A percentile compares a stretch with the other conserved stretches of the same genome.
Evolutionary conservation across 2,113 vertebrate species (phyloP).

Genomic region (Austrofundulus limnaeus): DNA sequence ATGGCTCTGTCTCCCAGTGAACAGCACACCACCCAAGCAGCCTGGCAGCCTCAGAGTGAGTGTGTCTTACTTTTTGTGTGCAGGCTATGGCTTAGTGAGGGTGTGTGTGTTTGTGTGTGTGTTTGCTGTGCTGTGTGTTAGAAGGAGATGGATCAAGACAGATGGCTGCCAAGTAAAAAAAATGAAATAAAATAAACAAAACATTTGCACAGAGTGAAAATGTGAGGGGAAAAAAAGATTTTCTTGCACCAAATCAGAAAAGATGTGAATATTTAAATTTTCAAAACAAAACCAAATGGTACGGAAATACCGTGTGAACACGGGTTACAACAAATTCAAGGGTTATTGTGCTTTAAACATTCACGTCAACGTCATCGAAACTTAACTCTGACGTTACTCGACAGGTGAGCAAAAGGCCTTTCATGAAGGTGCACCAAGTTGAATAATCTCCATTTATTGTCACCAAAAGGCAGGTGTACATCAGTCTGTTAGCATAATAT

Average conservation of each 20-base stretch:
- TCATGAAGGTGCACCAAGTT: constrained; percentile 52
- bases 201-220: constrained; percentile 13
- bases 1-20: constrained; percentile 79
- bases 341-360: too few species aligned
- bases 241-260: constrained; percentile 5
- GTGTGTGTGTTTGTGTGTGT: constrained; percentile 14
- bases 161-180: constrained; percentile 33
- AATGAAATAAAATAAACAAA: constrained; percentile 12
- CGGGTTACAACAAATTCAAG: not conserved
- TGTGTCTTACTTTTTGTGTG: constrained; percentile 11
- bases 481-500: too few species aligned
- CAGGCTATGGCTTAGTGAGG: constrained; percentile 15
- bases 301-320: not conserved
- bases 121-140: constrained; percentile 33
- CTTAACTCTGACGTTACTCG: too few species aligned
- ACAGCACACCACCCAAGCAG: constrained; percentile 73
- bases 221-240: constrained; percentile 25
- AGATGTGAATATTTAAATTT: not conserved
- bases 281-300: not conserved
- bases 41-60: constrained; percentile 59
- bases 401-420: constrained; percentile 38
- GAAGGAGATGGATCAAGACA: constrained; percentile 26
- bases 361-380: too few species aligned
- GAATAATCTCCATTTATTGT: too few species aligned
- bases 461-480: too few species aligned